Percentiles rank a stretch among this genome's conserved stretches.
phyloP scores from a whole-genome alignment of 2,888 invertebrate species.

The Eristalis pertinax region DNA sequence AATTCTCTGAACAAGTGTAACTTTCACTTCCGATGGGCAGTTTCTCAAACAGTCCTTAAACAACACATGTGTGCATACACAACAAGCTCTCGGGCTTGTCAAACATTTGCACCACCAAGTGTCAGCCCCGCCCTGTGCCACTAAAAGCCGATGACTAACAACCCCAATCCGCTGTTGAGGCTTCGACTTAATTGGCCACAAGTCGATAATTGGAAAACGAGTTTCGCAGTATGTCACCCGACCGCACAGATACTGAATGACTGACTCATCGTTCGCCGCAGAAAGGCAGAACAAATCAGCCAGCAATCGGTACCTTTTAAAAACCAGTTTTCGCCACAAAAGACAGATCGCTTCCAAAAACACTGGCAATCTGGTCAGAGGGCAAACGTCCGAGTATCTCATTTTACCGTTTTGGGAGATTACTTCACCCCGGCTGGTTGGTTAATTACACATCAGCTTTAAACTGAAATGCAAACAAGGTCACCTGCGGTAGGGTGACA shows the following conservation, averaged over 20 bases:
- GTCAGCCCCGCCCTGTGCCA: not conserved
- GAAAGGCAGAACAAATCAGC: conserved; percentile 10
- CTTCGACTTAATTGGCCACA: conserved; percentile 34
- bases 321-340: conserved; percentile 42
- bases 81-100: conserved; percentile 18
- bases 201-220: conserved; percentile 45
- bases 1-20: not conserved
- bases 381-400: not conserved
- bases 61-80: too few relatives aligned
- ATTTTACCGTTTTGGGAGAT: conserved; percentile 16
- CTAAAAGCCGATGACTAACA: conserved; percentile 3
- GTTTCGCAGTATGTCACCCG: conserved; percentile 37
- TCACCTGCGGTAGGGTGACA: conserved; percentile 28
- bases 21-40: not conserved
- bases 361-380: conserved; percentile 5
- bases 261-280: conserved; percentile 30
- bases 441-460: conserved; percentile 14
- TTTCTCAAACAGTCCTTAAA: not conserved
- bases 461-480: conserved; percentile 37
- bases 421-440: not conserved
- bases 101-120: not conserved
- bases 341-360: conserved; percentile 12
- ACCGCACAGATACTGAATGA: not conserved
- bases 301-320: conserved; percentile 12
- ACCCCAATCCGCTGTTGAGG: not conserved